Base-by-base conservation (phyloP, 2,888 invertebrate species). In the Agriopis aurantiaria region DNA sequence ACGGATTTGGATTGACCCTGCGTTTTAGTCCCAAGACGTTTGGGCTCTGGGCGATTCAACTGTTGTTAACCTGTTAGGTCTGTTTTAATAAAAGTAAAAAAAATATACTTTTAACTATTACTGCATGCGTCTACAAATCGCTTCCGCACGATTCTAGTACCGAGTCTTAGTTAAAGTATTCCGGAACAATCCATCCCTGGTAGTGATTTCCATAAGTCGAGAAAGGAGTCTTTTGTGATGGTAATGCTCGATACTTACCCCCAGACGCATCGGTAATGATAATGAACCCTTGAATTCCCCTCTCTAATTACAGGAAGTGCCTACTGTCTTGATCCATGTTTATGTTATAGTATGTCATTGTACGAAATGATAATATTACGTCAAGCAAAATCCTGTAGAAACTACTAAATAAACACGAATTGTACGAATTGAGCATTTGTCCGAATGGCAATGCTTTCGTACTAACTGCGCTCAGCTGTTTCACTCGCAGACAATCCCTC, bases 211-310 rank as follows among this genome's bases (percentile, higher is more conserved):
- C 76, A 76, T 75, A 73, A 66, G 68, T 68, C 68, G 69, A 61
- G 59, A 33, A 53, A 57, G 48, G 53, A 10, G 33, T 17, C 71
- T 75, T 77, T 77, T 77, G 77, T 75, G 33, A 77, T 77, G 77
- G 72, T 66, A 75, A 77, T 77, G 60, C 40, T 56, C 61, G 71
- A 73, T 71, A 68, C 75, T 71, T 68, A 68, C 67, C 75, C 73
- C 33, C 72, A 68, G 71, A 71, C 64, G 59, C 64, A 57, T 75
- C 55, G 33, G 65, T 75, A 65, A 81, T 77, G 75, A 63, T 82
- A 82, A 85, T 84, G 81, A 80, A 77, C 73, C 77, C 77, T 79
- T 77, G 75, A 75, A 78, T 77, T 33, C 68, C 73, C 68, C 68
- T 63, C 69, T 55, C 69, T 79, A 80, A 83, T 83, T 83, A 84